Evolutionary conservation across 2,888 invertebrate species (phyloP).

Genomic region (Meteorus colon): DNA sequence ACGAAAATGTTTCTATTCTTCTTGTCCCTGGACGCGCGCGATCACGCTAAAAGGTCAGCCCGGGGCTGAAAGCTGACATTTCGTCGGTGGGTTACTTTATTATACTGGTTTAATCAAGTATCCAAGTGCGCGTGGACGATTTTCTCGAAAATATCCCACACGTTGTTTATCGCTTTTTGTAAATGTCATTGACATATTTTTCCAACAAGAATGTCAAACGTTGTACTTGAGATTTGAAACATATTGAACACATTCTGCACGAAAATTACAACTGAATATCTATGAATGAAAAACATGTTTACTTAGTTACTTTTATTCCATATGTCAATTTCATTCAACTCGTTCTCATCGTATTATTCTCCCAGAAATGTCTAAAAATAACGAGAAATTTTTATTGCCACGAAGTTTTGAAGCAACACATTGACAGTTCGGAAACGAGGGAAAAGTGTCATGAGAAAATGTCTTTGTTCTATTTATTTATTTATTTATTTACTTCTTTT

Average conservation of each 20-base stretch:
- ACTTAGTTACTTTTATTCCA: background rate
- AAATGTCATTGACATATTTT: constrained; percentile 4
- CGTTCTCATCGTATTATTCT: background rate
- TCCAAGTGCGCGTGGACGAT: background rate
- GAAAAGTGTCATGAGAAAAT: background rate
- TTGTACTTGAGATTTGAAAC: no score
- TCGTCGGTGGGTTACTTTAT: background rate
- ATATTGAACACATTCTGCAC: no score
- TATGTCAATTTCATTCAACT: background rate
- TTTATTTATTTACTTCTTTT: background rate
- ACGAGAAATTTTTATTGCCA: background rate
- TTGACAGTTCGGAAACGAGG: background rate
- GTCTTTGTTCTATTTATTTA: constrained; percentile 3
- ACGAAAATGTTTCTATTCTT: background rate
- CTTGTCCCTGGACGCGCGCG: constrained; percentile 13
- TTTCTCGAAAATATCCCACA: background rate
- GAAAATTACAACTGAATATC: no score
- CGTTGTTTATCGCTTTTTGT: background rate
- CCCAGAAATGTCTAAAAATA: background rate
- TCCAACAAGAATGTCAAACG: no score
- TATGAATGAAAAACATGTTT: no score
- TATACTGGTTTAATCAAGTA: background rate
- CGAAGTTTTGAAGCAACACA: background rate
- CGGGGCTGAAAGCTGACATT: background rate
- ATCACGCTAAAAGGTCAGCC: constrained; percentile 23